Evolutionary conservation across 2,888 invertebrate genomes (phyloP).

Genomic region (Tipula unca): DNA sequence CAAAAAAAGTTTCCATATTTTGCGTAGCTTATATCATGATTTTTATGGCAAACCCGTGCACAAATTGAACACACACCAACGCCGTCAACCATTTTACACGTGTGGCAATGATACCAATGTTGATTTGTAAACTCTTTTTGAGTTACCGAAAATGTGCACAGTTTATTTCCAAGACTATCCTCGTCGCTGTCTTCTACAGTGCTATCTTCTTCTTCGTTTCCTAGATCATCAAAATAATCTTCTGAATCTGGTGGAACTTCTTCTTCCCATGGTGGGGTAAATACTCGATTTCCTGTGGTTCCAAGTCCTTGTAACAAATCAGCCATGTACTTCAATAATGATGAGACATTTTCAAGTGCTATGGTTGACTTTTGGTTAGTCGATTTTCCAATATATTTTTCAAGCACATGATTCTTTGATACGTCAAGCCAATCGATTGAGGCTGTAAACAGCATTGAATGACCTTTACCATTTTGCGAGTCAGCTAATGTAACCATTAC

Average conservation of each 20-base stretch:
- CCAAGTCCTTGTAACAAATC: constrained; percentile 48
- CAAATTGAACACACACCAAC: constrained; percentile 98
- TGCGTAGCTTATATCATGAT: constrained; percentile 93
- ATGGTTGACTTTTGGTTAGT: constrained; percentile 32
- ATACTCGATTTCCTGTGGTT: constrained; percentile 43
- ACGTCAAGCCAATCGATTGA: constrained; percentile 70
- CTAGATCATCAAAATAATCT: constrained; percentile 76
- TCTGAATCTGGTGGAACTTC: constrained; percentile 67
- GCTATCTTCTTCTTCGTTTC: constrained; percentile 88
- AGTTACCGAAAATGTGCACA: constrained; percentile 94
- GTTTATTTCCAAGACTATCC: constrained; percentile 49
- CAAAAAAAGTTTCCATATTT: constrained; percentile 99
- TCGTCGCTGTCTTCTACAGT: constrained; percentile 62
- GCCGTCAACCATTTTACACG: constrained; percentile 96
- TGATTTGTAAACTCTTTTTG: constrained; percentile 98
- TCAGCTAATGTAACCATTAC: constrained; percentile 80
- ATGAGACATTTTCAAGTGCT: constrained; percentile 69
- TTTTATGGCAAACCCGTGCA: constrained; percentile 92
- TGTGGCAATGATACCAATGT: constrained; percentile 98
- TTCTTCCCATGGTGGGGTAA: constrained; percentile 72
- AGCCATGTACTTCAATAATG: constrained; percentile 74
- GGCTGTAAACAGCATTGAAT: constrained; percentile 70
- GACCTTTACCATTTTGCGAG: constrained; percentile 72
- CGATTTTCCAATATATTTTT: constrained; percentile 29
- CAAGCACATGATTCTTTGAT: constrained; percentile 46